Evolutionary conservation across 2,888 invertebrate species (phyloP), one percentile per base, ranked within the genome.

Genomic region (Carpatolechia fugitivella): DNA sequence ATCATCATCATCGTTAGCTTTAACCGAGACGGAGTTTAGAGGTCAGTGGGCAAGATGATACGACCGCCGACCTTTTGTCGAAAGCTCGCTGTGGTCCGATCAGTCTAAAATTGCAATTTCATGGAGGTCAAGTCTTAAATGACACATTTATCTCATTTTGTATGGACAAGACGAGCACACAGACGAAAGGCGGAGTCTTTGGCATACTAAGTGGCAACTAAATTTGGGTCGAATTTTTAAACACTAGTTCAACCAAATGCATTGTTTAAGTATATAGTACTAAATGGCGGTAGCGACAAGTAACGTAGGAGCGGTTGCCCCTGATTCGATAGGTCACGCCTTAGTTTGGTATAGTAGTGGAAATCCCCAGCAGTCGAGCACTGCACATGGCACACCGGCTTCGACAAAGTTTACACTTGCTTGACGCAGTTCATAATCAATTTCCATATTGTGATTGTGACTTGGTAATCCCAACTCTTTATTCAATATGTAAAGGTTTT

Each of bases 281-380:
- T 14, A 31, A 35, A 20, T 20, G 35, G 49, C 20, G 6, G 49
- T 49, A 20, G 33, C 35, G 35, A 20, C 18, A 5, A 16, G 49
- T 49, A 35, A 35, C 29, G 46, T 30, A 36, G 16, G 18, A 56
- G 56, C 52, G 40, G 46, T n/a, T 56, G 56, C 38, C 56, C 56
- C 52, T 46, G 52, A 52, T 52, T 5, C 33, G 47, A 48, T 52
- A 31, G 24, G 33, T 38, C 16, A 47, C 50, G 33, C 50, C 29
- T 40, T 40, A 40, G 30, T 40, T 14, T 29, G 24, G 24, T 4
- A 24, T 3, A 6, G 24, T 6, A 51, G 18, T 13, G 52, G 56
- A 41, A 52, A 56, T 40, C 52, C 52, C 52, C 48, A 52, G 16
- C 49, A 16, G n/a, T n/a, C n/a, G n/a, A n/a, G n/a, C n/a, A n/a